Conservation (phyloP, 2,797 vertebrate species). For the Centropyge bicolor region DNA sequence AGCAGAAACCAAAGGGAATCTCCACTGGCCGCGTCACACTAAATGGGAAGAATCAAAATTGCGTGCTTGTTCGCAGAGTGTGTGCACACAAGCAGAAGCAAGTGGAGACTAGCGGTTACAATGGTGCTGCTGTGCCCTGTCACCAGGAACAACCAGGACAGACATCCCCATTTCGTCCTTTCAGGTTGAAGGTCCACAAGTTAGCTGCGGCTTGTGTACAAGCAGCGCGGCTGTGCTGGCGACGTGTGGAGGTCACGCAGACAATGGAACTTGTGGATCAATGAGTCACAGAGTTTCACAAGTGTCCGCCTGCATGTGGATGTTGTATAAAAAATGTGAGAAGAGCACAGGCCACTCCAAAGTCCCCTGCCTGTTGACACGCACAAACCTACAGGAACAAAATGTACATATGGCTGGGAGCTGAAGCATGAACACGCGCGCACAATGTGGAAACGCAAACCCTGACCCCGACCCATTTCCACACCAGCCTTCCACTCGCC, state of each 20-base stretch:
- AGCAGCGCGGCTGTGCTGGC: constrained; percentile 15
- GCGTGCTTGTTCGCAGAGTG: constrained; percentile 20
- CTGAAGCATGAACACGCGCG: constrained; percentile 19
- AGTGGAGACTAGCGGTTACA: constrained; percentile 50
- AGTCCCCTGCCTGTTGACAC: constrained; percentile 72
- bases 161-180: constrained; percentile 52
- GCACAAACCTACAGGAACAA: constrained; percentile 61
- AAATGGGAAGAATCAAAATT: constrained; percentile 43
- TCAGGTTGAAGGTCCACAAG: constrained; percentile 29
- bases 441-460: constrained; percentile 31
- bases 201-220: constrained; percentile 30
- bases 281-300: constrained; percentile 59
- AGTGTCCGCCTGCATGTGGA: constrained; percentile 48
- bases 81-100: constrained; percentile 41
- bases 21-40: constrained; percentile 24
- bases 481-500: constrained; percentile 12
- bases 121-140: constrained; percentile 50
- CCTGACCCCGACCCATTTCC: constrained; percentile 34
- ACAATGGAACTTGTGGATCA: constrained; percentile 62
- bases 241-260: constrained; percentile 43
- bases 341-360: constrained; percentile 61
- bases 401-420: constrained; percentile 60
- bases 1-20: constrained; percentile 47
- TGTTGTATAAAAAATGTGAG: constrained; percentile 36
- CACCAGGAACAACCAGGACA: constrained; percentile 45